Base-by-base conservation (phyloP, 2,888 invertebrate genomes). In the Acrocera orbiculus region DNA sequence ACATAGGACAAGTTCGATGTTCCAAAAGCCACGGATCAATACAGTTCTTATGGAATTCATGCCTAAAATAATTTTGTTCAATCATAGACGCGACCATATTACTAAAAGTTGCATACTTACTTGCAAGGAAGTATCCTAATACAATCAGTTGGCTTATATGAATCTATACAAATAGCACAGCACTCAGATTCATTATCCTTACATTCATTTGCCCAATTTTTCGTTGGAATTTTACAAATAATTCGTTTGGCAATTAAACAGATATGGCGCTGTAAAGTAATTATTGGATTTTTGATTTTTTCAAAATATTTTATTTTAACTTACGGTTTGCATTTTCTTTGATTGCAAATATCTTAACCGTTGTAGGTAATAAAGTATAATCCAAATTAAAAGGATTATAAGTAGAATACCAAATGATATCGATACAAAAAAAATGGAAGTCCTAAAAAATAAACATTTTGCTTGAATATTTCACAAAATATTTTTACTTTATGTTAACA, bases 1-100 rank as follows among this genome's bases (percentile, higher is more conserved):
- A 93, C 87, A 93, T 90, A 8, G 92, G 92, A 59, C 92, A 93
- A 20, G 90, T 90, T 42, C 90, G 70, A 58, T 92, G 89, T 54
- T 92, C 90, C 51, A 93, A 63, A 39, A 93, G 67, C 92, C 92
- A 93, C 13, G 90, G 92, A 64, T 93, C 92, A 51, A 93, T 89
- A 66, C 92, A 93, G 49, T 70, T 76, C 65, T 89, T 90, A 67
- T 93, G 92, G 63, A 90, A 93, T 53, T 89, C 81, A 61, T 93
- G 92, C 54, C 90, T 90, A 65, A 2, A 69, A 63, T 2, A 22
- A 22, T 3, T 22, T n/a, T n/a, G n/a, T n/a, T n/a, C n/a, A n/a
- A n/a, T n/a, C n/a, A n/a, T n/a, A n/a, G n/a, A n/a, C n/a, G n/a
- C n/a, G n/a, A n/a, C n/a, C n/a, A n/a, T n/a, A n/a, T n/a, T n/a